phyloP scores from a whole-genome alignment of 2,888 invertebrate genomes.

The Camponotus fellah region DNA sequence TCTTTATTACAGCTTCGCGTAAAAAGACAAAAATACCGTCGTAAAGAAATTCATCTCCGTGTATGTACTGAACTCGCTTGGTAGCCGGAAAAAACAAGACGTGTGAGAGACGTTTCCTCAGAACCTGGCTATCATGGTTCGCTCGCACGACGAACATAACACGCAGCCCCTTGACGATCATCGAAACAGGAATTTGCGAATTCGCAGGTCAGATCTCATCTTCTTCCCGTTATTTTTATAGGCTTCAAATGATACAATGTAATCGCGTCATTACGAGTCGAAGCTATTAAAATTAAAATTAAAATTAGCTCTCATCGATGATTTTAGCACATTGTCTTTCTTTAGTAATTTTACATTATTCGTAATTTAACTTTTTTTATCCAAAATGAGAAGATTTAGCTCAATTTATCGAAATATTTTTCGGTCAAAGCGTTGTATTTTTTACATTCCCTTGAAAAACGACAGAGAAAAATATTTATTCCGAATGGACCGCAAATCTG shows the following conservation, averaged over 20 bases:
- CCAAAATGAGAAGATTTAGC: too few species aligned
- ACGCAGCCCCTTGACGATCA: constrained; percentile 7
- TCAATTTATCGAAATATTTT: neutral
- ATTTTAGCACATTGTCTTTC: neutral
- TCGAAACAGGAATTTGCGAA: constrained; percentile 18
- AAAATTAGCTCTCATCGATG: neutral
- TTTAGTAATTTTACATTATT: neutral
- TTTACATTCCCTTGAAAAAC: too few species aligned
- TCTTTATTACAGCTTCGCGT: constrained; percentile 40
- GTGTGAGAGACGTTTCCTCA: constrained; percentile 50
- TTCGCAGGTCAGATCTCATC: constrained; percentile 7
- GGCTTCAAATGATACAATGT: neutral
- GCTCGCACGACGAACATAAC: constrained; percentile 28
- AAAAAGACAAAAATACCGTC: constrained; percentile 38
- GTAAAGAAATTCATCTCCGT: constrained; percentile 47
- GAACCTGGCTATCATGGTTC: constrained; percentile 31
- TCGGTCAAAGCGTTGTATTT: too few species aligned
- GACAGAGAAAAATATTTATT: neutral
- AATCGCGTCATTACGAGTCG: neutral
- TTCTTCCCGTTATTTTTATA: neutral
- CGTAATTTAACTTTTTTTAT: neutral
- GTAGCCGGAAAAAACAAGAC: constrained; percentile 28
- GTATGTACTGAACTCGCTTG: constrained; percentile 9
- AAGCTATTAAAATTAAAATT: neutral
- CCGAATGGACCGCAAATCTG: constrained; percentile 48